Conservation (phyloP, 1,140 invertebrate genomes). For the Cardiocondyla obscurior region DNA sequence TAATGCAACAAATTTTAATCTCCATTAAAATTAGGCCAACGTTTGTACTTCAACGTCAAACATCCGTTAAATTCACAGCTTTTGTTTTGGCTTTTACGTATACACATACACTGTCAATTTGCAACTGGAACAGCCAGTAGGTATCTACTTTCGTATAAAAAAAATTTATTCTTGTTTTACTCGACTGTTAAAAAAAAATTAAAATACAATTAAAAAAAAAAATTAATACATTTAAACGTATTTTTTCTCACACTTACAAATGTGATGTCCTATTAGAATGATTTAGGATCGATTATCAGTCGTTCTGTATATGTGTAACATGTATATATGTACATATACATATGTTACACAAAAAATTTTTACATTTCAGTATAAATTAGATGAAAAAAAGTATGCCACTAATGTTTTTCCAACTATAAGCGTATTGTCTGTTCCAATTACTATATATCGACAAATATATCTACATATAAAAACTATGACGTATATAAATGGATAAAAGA, state of each 20-base stretch:
- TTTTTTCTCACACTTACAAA: background rate
- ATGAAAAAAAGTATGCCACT: background rate
- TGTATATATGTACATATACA: background rate
- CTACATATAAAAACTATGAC: background rate
- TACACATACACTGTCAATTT: constrained; percentile 3
- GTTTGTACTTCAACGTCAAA: constrained; percentile 26
- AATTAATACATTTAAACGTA: background rate
- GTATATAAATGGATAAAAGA: background rate
- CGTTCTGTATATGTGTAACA: background rate
- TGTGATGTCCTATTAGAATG: background rate
- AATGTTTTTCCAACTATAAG: background rate
- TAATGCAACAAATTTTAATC: background rate
- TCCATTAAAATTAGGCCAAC: constrained; percentile 27
- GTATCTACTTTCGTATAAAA: background rate
- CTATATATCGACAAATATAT: background rate
- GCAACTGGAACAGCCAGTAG: background rate
- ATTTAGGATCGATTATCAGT: background rate
- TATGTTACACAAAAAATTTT: background rate
- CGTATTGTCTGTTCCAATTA: constrained; percentile 1
- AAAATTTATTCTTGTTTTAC: background rate
- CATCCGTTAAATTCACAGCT: constrained; percentile 27
- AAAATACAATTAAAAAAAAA: background rate
- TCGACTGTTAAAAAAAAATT: background rate
- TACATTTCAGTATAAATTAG: background rate
- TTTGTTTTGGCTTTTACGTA: constrained; percentile 13